Evolutionary conservation across 2,113 vertebrate species (phyloP), one percentile per base, ranked within the genome.

Genomic region (Chaetops frenatus): DNA sequence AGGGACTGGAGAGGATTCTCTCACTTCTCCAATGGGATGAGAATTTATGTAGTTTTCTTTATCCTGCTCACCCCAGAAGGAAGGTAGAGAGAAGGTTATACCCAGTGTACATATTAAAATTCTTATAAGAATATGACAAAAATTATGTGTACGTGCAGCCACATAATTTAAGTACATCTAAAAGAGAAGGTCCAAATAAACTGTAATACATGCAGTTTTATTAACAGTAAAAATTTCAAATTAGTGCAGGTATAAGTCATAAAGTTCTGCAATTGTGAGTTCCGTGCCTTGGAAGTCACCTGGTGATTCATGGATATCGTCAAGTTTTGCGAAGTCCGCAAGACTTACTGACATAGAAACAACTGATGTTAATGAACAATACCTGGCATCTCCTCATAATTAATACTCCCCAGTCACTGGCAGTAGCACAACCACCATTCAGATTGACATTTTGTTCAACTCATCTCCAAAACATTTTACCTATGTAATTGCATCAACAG

Each of bases 311-410:
- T 31, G 51, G 29, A 38, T 44, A 21, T 45, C 74, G n/a, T 84
- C 35, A 86, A 54, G 38, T 74, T 54, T 22, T 12, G 24, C 0
- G 1, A 78, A 84, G 47, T 45, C 95, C 0, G 0, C 25, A 73
- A 84, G 84, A 71, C 35, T 24, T 65, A 73, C 17, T 66, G 72
- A 50, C 15, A 38, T 4, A 84, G 29, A 47, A 91, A 78, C 51
- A 86, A 60, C 11, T 51, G 42, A 66, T 40, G 27, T 12, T 91
- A 84, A 71, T 54, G 69, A 89, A 51, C 64, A 73, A 22, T 87
- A 81, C 54, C 31, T 70, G 42, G 5, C 4, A 3, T 70, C 23
- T 76, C 36, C 53, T 92, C 22, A 27, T 33, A 77, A 91, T 56
- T 83, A 81, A 45, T 81, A 38, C 15, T 81, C 8, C 6, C 14